Percentiles rank a stretch among this genome's conserved stretches.
Evolutionary conservation across 2,113 vertebrate species (phyloP).

Genomic region (Ondatra zibethicus): DNA sequence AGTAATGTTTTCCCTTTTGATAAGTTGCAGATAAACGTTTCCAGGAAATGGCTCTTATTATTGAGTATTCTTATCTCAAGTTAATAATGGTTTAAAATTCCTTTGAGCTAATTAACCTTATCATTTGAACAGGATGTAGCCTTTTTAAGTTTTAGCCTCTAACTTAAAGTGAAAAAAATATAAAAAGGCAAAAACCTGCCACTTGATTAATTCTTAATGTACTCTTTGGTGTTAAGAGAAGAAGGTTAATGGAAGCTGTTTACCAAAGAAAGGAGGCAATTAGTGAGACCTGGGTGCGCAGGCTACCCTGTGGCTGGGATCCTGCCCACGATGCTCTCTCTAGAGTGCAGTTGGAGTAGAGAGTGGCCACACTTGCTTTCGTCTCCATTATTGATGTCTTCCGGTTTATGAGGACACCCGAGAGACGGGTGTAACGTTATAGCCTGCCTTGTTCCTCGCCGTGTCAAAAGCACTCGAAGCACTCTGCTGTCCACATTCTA

Average conservation of each 20-base stretch:
- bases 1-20: constrained; percentile 33
- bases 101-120: constrained; percentile 50
- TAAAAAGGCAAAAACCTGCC: not conserved
- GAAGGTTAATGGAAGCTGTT: not conserved
- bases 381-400: not conserved
- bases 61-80: constrained; percentile 36
- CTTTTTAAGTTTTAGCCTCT: constrained; percentile 55
- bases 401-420: not conserved
- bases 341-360: not conserved
- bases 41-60: constrained; percentile 56
- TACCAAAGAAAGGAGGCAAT: not conserved
- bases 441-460: not conserved
- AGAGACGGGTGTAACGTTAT: not conserved
- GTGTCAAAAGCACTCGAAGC: not conserved
- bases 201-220: constrained; percentile 58
- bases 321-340: not conserved
- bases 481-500: not conserved
- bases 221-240: constrained; percentile 15
- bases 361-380: not conserved
- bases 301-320: not conserved
- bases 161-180: not conserved
- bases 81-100: constrained; percentile 56
- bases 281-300: not conserved
- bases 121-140: constrained; percentile 19
- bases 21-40: constrained; percentile 43